These are phyloP conservation scores for Vanessa tameamea DNA, from an alignment of 1,140 invertebrate species.

Conservation along the genomic window DNA sequence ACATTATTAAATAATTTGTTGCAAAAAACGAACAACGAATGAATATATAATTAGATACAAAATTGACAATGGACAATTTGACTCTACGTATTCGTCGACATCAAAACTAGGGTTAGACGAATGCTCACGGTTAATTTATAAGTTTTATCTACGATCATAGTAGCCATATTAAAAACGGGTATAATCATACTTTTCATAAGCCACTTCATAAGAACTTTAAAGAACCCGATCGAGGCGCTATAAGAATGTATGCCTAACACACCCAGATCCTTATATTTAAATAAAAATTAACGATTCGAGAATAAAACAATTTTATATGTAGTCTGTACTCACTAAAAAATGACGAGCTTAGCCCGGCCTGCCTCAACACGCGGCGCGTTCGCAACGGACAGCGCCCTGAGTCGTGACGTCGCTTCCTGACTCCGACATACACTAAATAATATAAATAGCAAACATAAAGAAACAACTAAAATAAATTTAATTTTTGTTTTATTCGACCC, in stretches of 20 bases:
- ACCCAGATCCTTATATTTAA: not conserved
- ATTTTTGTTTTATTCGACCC: not conserved
- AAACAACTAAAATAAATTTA: conserved; percentile 1
- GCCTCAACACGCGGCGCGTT: conserved; percentile 72
- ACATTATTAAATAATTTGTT: too few relatives aligned
- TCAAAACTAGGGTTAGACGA: too few relatives aligned
- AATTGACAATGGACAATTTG: too few relatives aligned
- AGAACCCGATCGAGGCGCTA: too few relatives aligned
- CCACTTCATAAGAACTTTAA: too few relatives aligned
- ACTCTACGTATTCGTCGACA: too few relatives aligned
- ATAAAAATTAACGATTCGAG: not conserved
- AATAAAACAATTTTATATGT: conserved; percentile 37
- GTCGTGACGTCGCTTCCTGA: conserved; percentile 61
- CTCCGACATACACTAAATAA: conserved; percentile 35
- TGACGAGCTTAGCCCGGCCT: conserved; percentile 53
- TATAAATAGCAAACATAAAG: conserved; percentile 39
- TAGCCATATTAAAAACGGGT: too few relatives aligned
- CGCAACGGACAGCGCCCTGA: conserved; percentile 44
- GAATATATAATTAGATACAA: too few relatives aligned
- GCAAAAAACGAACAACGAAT: too few relatives aligned
- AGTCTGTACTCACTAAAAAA: conserved; percentile 43
- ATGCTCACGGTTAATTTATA: too few relatives aligned
- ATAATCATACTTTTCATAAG: too few relatives aligned
- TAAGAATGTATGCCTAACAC: not conserved
- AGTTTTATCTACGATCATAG: too few relatives aligned